These are phyloP conservation scores for Ammospiza caudacuta DNA, from an alignment of 2,113 vertebrate species.

Conservation along the genomic window DNA sequence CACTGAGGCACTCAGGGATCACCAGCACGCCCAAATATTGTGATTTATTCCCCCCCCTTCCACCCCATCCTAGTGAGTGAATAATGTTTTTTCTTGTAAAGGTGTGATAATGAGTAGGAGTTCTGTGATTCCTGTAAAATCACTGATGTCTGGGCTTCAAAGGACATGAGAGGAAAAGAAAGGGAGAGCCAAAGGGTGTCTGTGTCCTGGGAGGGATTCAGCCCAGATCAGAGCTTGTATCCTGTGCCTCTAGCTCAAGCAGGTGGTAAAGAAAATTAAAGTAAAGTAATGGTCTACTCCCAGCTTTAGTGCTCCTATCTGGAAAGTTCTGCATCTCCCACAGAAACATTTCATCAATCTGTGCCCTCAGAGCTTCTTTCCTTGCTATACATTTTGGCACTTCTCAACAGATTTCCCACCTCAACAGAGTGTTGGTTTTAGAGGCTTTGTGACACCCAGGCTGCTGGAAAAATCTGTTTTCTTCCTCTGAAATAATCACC, in stretches of 20 bases:
- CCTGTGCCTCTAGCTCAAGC: fast-evolving
- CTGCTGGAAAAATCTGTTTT: background rate
- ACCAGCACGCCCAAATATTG: too few species aligned
- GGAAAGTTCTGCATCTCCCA: background rate
- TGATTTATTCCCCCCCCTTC: background rate
- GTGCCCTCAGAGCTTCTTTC: background rate
- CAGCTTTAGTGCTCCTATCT: background rate
- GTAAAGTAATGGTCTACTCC: fast-evolving
- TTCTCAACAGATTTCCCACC: background rate
- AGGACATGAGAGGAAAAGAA: background rate
- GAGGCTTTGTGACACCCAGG: background rate
- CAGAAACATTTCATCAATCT: background rate
- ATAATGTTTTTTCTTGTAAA: background rate
- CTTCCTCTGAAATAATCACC: background rate
- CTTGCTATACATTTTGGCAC: background rate
- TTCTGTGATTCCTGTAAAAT: background rate
- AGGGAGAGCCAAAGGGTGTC: background rate
- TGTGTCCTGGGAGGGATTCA: background rate
- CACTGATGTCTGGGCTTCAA: background rate
- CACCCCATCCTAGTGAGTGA: background rate
- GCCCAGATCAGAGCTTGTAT: background rate
- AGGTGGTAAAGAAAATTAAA: background rate
- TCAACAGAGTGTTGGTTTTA: background rate
- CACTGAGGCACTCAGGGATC: background rate
- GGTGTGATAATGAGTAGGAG: background rate